Conservation (phyloP, 2,888 invertebrate species). For the Pegoplata infirma region DNA sequence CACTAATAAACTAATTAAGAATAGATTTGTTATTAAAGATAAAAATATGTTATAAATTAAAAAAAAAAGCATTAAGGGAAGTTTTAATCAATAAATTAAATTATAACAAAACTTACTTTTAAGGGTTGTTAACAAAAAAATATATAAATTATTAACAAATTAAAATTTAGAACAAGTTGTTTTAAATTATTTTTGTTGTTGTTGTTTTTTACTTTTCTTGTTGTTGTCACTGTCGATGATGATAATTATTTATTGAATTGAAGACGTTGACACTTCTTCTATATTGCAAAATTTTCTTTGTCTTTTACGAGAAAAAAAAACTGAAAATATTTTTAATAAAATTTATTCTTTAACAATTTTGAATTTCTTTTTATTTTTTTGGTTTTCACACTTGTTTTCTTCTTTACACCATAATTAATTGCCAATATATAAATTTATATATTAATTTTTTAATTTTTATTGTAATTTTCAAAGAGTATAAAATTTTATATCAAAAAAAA, state of each 20-base stretch:
- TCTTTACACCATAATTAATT: not conserved
- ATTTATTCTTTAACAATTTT: not conserved
- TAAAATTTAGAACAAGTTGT: conserved; percentile 21
- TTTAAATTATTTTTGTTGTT: conserved; percentile 1
- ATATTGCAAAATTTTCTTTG: conserved; percentile 32
- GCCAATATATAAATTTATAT: not conserved
- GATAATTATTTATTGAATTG: conserved; percentile 37
- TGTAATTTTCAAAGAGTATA: too few relatives aligned
- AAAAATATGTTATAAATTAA: not conserved
- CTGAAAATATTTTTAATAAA: not conserved
- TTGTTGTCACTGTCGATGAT: conserved; percentile 6
- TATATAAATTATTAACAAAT: conserved; percentile 18
- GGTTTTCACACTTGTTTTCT: not conserved
- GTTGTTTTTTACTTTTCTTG: conserved; percentile 3
- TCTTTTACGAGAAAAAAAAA: not conserved
- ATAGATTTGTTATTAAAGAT: not conserved
- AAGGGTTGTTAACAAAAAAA: conserved; percentile 1
- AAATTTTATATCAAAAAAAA: not conserved
- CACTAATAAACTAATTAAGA: conserved; percentile 21
- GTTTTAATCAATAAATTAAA: not conserved
- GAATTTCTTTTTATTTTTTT: not conserved
- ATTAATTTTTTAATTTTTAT: not conserved
- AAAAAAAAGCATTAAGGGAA: not conserved
- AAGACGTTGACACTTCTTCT: conserved; percentile 58
- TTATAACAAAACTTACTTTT: conserved; percentile 44